Base-by-base conservation (phyloP, 2,113 vertebrate genomes). In the Pterophyllum scalare region DNA sequence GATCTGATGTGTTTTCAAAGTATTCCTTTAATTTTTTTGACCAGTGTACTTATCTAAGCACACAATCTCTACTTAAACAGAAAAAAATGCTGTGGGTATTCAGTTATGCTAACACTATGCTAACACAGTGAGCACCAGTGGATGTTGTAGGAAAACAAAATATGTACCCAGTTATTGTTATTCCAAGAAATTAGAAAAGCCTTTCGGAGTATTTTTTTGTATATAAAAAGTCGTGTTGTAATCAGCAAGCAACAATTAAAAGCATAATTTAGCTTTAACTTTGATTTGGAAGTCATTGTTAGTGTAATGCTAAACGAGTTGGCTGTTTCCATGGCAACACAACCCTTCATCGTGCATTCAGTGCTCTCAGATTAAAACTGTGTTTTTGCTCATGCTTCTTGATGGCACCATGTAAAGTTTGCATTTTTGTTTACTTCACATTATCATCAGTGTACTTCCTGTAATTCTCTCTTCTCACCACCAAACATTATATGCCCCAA, bases 281-380 rank as follows among this genome's bases (percentile, higher is more conserved):
- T 72, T 52, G 12, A 52, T 72, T 52, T 72, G 6, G 46, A 52
- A 72, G 65, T 31, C 43, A 3, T 72, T 31, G 17, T 19, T 52
- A 17, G 52, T 31, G 17, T 72, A 17, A 9, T 28, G 24, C 43
- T 54, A n/a, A 40, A 43, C 35, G 28, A 26, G 22, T 64, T 59
- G 12, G 11, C 35, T 59, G 79, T 90, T 88, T 67, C 76, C 59
- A 84, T 86, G 58, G 67, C 52, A 86, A 84, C 46, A 5, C 2
- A n/a, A 15, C 19, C 28, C n/a, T 80, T 19, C 20, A 11, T 76
- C n/a, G 6, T 58, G 26, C 15, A 10, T 72, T 40, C 10, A 35
- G 20, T 24, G 62, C 75, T 72, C 22, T 79, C 57, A 52, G 22
- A 60, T 77, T 38, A 46, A 64, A 67, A 31, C 54, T 57, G 9